A percentile compares a stretch with the other conserved stretches of the same genome.
phyloP scores from a whole-genome alignment of 64 coral and sea anemone species.

The Porites lutea region DNA sequence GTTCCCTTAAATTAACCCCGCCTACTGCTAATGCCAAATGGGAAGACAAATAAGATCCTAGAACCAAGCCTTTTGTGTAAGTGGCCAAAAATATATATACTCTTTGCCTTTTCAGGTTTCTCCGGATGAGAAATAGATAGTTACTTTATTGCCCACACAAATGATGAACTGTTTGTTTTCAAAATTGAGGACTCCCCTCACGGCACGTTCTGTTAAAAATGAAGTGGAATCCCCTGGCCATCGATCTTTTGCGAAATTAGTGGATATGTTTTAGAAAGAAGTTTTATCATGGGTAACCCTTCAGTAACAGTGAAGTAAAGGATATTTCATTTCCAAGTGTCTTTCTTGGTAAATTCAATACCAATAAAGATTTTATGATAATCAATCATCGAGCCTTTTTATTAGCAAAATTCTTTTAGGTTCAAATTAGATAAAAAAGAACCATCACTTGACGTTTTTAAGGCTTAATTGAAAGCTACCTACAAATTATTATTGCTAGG shows the following conservation, averaged over 20 bases:
- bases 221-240: neutral
- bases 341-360: conserved; percentile 12
- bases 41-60: neutral
- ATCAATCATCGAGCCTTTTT: neutral
- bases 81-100: neutral
- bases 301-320: neutral
- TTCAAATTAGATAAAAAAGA: neutral
- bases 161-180: neutral
- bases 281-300: neutral
- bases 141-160: neutral
- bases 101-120: neutral
- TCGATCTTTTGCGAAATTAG: neutral
- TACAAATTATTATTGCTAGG: neutral
- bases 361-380: no score
- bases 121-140: neutral
- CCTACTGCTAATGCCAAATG: neutral
- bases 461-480: conserved; percentile 14
- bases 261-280: conserved; percentile 1
- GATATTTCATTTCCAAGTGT: neutral
- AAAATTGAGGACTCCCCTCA: neutral
- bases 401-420: neutral
- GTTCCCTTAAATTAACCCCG: no score
- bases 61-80: neutral
- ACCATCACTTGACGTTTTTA: conserved; percentile 11
- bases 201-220: neutral